phyloP scores from a whole-genome alignment of 2,797 vertebrate genomes.

The Propithecus deckenii region DNA sequence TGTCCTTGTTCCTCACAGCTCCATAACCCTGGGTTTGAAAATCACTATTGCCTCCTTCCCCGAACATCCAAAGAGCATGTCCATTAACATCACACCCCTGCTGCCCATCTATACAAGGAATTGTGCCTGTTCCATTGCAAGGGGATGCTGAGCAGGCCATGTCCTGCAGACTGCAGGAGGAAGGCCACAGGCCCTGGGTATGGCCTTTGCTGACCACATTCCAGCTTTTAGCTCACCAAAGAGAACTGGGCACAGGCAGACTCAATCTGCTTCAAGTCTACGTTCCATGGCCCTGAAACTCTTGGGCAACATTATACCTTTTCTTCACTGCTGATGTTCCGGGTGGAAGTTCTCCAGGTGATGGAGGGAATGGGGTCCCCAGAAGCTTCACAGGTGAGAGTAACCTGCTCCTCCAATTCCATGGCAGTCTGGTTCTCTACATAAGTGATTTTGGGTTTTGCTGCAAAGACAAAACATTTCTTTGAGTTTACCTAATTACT shows the following conservation, averaged over 20 bases:
- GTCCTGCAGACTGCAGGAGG: background rate
- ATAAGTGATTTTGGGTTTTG: constrained; percentile 97
- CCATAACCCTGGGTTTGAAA: background rate
- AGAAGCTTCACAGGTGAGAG: constrained; percentile 96
- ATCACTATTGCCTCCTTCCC: background rate
- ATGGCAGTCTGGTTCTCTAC: constrained; percentile 95
- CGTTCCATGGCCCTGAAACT: background rate
- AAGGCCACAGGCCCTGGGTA: background rate
- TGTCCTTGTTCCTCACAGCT: background rate
- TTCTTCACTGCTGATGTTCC: constrained; percentile 94
- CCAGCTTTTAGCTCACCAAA: constrained; percentile 15
- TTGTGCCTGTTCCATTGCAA: background rate
- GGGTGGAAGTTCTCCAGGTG: constrained; percentile 92
- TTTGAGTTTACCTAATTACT: constrained; percentile 24
- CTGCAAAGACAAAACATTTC: constrained; percentile 82
- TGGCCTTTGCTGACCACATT: background rate
- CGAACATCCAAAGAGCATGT: background rate
- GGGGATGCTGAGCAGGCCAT: background rate
- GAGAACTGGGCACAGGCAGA: constrained; percentile 34
- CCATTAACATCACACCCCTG: background rate
- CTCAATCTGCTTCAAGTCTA: background rate
- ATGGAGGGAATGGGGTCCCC: constrained; percentile 98
- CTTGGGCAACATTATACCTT: constrained; percentile 88
- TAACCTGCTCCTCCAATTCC: constrained; percentile 96
- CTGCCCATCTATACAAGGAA: background rate